phyloP scores from a whole-genome alignment of 2,797 vertebrate genomes.

The Macropodus opercularis region DNA sequence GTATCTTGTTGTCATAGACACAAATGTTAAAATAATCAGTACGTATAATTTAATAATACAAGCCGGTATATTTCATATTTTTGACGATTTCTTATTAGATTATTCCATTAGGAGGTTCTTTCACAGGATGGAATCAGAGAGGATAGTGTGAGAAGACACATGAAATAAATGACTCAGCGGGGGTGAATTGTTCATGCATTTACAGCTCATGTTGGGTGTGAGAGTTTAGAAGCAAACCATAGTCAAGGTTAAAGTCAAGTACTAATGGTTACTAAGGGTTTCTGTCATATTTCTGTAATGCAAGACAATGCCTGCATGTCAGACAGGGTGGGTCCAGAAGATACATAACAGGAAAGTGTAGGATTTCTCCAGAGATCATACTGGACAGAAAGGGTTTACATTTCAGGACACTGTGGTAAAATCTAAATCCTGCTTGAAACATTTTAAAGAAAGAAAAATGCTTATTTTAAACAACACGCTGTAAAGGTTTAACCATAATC shows the following conservation, averaged over 20 bases:
- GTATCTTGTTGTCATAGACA: constrained; percentile 39
- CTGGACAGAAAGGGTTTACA: constrained; percentile 16
- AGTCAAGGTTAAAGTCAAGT: constrained; percentile 15
- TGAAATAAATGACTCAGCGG: constrained; percentile 22
- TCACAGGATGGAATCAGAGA: constrained; percentile 26
- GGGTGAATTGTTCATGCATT: constrained; percentile 21
- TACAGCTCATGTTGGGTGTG: constrained; percentile 18
- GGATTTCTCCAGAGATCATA: constrained; percentile 41
- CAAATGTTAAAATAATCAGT: constrained; percentile 31
- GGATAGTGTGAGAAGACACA: constrained; percentile 23
- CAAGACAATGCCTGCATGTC: not conserved
- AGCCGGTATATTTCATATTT: not conserved
- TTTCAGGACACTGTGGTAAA: constrained; percentile 57
- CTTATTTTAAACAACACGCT: constrained; percentile 31
- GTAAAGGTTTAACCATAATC: constrained; percentile 24
- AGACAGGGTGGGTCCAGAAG: no score
- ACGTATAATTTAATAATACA: constrained; percentile 12
- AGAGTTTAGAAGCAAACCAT: constrained; percentile 16
- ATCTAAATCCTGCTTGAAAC: constrained; percentile 22
- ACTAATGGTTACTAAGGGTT: constrained; percentile 17
- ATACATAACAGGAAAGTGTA: constrained; percentile 39
- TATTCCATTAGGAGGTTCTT: constrained; percentile 22
- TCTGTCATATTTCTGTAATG: not conserved
- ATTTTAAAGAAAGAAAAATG: constrained; percentile 12
- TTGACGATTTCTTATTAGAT: constrained; percentile 27